Base-by-base conservation (phyloP, 92 coral and sea anemone species). In the Umimayanthus kanabou region DNA sequence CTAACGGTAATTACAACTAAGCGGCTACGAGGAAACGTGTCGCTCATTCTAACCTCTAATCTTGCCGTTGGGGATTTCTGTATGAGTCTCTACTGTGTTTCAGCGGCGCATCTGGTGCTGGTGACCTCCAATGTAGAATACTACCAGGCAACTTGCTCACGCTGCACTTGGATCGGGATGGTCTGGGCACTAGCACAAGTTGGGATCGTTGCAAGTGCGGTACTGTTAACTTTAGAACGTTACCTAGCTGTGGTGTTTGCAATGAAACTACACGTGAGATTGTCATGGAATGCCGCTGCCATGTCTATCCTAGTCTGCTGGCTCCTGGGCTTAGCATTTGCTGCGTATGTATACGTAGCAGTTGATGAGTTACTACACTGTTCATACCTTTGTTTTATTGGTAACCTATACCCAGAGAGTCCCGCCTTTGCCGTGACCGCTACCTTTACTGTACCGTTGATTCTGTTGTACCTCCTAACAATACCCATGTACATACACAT, bases 81-180 rank as follows among this genome's bases (percentile, higher is more conserved):
- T 9, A 78, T 78, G 82, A 78, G 82, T 78, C 39, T 78, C 67
- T 78, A 78, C n/a, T 78, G 64, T 2, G 53, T 78, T 78, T 47
- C 82, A 2, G 42, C 82, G 5, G 39, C 82, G 25, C 53, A 49
- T n/a, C 29, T 78, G 49, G 65, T 78, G 49, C 37, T 22, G 28
- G 6, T 7, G 7, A 23, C 65, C 13, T 49, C 82, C 66, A 50
- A 49, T 25, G 66, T 49, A 1, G 66, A 78, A 25, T 78, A 78
- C 66, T 78, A 50, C 66, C 82, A 78, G 16, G n/a, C 39, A 1
- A 78, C 82, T 1, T 78, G 82, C 39, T n/a, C 82, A 78, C 3
- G 49, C 25, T 78, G 82, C 37, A 16, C 39, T 20, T 49, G 66
- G 66, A 79, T 55, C 25, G 69, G 82, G 1, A 10, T 79, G 9